These are phyloP conservation scores for Actinia equina DNA, from an alignment of 64 coral and sea anemone genomes.

Conservation along the genomic window DNA sequence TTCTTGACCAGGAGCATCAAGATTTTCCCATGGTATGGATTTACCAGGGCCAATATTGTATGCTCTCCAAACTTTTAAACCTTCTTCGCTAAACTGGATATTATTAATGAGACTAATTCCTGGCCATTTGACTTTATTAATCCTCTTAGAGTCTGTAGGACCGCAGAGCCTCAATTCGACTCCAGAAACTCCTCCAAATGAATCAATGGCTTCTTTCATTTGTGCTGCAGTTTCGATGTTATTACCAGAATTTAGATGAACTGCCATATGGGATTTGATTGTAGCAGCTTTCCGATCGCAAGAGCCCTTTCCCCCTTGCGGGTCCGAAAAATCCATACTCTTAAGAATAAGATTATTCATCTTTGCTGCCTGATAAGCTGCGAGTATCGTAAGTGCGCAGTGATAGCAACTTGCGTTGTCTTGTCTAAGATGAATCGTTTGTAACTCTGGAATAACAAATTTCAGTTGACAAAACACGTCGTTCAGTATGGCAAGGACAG, in stretches of 20 bases:
- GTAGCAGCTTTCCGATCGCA: conserved; percentile 39
- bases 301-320: conserved; percentile 37
- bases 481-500: conserved; percentile 31
- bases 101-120: conserved; percentile 25
- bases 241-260: conserved; percentile 27
- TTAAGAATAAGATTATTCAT: neutral
- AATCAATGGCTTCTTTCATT: conserved; percentile 39
- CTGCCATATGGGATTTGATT: conserved; percentile 41
- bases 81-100: conserved; percentile 26
- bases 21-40: conserved; percentile 3
- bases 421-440: conserved; percentile 6
- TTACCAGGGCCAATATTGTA: conserved; percentile 34
- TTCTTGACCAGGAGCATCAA: conserved; percentile 17
- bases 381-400: conserved; percentile 5
- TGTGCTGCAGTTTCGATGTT: conserved; percentile 37
- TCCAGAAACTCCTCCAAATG: conserved; percentile 7
- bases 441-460: conserved; percentile 8
- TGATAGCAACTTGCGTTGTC: conserved; percentile 45
- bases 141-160: neutral
- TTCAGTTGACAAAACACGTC: conserved; percentile 37
- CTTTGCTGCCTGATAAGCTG: conserved; percentile 16
- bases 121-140: neutral
- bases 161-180: neutral
- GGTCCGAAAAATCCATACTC: conserved; percentile 41
- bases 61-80: conserved; percentile 31